These are phyloP conservation scores for Mythimna albipuncta DNA, from an alignment of 2,888 invertebrate species.

Conservation along the genomic window DNA sequence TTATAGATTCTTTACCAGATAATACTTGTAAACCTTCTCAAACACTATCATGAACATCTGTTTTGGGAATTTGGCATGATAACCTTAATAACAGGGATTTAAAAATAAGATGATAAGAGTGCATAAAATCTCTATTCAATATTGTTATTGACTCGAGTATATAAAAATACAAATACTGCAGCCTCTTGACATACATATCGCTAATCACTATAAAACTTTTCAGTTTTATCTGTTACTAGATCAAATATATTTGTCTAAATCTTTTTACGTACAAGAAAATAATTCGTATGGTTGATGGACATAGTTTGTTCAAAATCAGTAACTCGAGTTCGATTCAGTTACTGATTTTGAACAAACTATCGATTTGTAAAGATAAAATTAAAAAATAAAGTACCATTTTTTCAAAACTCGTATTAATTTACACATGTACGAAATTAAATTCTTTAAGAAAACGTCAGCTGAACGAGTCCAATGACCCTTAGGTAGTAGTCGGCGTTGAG, in stretches of 20 bases:
- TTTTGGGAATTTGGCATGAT: neutral
- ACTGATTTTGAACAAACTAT: too few species aligned
- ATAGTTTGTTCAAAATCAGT: too few species aligned
- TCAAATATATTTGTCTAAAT: neutral
- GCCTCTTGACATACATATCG: slow-evolving; percentile 38
- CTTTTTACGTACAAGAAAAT: neutral
- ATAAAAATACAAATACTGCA: neutral
- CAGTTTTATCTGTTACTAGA: neutral
- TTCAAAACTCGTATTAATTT: too few species aligned
- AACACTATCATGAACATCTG: neutral
- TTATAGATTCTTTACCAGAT: neutral
- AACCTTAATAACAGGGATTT: neutral
- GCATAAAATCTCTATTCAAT: slow-evolving; percentile 6
- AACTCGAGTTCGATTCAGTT: too few species aligned
- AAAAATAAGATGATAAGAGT: neutral
- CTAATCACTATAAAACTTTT: neutral
- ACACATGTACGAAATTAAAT: too few species aligned
- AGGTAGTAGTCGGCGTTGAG: too few species aligned
- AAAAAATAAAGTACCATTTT: too few species aligned
- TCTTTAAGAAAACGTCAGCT: too few species aligned
- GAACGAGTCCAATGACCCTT: too few species aligned
- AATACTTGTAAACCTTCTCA: neutral
- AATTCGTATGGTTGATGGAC: neutral
- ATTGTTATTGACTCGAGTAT: neutral
- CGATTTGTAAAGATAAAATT: too few species aligned